A percentile compares a stretch with the other conserved stretches of the same genome.
phyloP scores from a whole-genome alignment of 2,113 vertebrate species.

The Lophotis ruficrista region DNA sequence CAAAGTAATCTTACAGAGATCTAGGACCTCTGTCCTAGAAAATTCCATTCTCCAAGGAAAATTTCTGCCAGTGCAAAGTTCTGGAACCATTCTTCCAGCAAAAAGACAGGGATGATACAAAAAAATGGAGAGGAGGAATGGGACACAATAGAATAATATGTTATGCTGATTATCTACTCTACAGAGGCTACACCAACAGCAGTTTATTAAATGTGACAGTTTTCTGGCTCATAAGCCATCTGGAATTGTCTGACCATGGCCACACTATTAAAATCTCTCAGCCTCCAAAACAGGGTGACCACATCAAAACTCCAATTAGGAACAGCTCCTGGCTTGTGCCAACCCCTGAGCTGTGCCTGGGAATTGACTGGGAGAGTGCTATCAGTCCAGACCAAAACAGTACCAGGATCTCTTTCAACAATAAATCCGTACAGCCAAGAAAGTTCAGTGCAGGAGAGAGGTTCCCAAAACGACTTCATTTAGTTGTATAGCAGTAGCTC shows the following conservation, averaged over 20 bases:
- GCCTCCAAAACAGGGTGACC: background rate
- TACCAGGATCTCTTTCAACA: background rate
- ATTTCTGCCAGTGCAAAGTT: background rate
- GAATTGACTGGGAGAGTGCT: background rate
- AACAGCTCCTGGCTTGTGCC: background rate
- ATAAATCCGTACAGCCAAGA: background rate
- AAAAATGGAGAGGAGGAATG: background rate
- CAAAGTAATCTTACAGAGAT: background rate
- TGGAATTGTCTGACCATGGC: background rate
- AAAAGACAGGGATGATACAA: background rate
- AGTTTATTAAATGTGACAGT: background rate
- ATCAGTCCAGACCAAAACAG: background rate
- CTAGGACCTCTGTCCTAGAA: constrained; percentile 35
- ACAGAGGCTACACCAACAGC: background rate
- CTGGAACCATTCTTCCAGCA: background rate
- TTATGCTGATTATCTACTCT: background rate
- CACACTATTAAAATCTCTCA: background rate
- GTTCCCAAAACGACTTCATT: background rate
- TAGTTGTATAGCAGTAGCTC: background rate
- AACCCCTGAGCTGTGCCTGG: background rate
- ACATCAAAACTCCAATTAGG: background rate
- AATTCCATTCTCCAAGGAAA: background rate
- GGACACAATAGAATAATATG: background rate
- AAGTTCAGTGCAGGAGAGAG: background rate
- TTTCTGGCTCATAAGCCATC: constrained; percentile 15